Evolutionary conservation across 2,888 invertebrate species (phyloP), one percentile per base, ranked within the genome.

Genomic region (Cerastoderma edule): DNA sequence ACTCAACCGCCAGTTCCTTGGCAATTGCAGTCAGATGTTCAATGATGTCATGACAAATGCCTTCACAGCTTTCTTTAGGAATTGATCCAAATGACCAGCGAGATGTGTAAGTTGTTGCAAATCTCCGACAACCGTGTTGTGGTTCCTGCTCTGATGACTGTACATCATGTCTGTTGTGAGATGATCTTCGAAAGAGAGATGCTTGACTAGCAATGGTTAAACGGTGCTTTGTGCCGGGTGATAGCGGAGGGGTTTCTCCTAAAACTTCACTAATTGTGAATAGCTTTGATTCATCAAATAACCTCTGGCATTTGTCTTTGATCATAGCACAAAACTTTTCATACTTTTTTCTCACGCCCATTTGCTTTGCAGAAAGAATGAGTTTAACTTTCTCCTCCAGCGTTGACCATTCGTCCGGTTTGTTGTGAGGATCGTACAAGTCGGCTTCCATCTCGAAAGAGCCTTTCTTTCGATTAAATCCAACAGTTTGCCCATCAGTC

Each of bases 381-480:
- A 75, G 35, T 57, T 72, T 67, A 0, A 91, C 86, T 71, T 85
- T 84, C 50, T 89, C 88, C 24, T 88, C 82, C 32, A 90, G 67
- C 0, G 89, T 88, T 33, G 83, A 75, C 90, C 90, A 91, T 64
- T 85, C 84, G 54, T 79, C 80, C 4, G 88, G 87, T 64, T 87
- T 87, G 16, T 71, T 56, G 22, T 75, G 80, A 0, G 67, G 70
- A 32, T 77, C 82, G 44, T 80, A 76, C 27, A 85, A 66, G 65
- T 86, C 83, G 10, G 83, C 78, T 35, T 82, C 82, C 39, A 67
- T 68, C 67, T 82, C 78, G 75, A 69, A 74, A 19, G 78, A 69
- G 19, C 83, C 80, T 27, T 75, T 71, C 22, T 75, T 81, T 35
- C 83, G 68, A 66, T 81, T 76, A 28, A 71, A 84, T 8, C 85